These are phyloP conservation scores for Xyliphius kryptos DNA, from an alignment of 2,113 vertebrate species.

Conservation along the genomic window DNA sequence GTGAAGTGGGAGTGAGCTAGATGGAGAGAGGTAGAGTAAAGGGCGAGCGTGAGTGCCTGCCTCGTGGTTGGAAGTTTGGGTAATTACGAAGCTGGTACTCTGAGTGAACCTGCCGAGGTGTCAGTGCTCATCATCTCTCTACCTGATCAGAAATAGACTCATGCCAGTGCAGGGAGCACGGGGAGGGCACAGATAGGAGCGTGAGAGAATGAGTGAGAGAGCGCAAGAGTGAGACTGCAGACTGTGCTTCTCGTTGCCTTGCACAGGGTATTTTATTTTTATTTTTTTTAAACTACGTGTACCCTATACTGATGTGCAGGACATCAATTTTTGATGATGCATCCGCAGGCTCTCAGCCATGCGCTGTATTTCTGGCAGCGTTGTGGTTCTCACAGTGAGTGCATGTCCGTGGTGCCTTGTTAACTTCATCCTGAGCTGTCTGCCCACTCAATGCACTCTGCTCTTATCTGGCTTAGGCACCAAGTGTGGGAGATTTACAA, in stretches of 20 bases:
- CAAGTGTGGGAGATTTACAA: not conserved
- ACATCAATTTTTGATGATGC: conserved; percentile 66
- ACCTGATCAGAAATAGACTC: conserved; percentile 72
- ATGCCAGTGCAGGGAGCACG: conserved; percentile 44
- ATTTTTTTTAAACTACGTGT: conserved; percentile 68
- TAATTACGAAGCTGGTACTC: conserved; percentile 67
- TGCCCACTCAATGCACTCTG: conserved; percentile 28
- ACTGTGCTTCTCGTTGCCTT: conserved; percentile 56
- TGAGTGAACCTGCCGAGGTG: conserved; percentile 68
- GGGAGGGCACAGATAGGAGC: conserved; percentile 47
- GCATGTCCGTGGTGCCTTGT: conserved; percentile 38
- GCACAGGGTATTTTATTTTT: too few species aligned
- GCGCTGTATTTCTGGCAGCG: conserved; percentile 34
- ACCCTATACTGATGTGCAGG: conserved; percentile 68
- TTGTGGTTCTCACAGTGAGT: conserved; percentile 19
- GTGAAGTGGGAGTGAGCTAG: conserved; percentile 8
- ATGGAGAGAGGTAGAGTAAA: conserved; percentile 6
- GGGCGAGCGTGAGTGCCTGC: not conserved
- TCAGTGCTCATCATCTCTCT: conserved; percentile 66
- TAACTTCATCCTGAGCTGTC: conserved; percentile 43
- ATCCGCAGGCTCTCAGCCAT: conserved; percentile 41
- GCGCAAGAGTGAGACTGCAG: conserved; percentile 37
- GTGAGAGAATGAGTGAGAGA: not conserved
- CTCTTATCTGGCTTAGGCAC: conserved; percentile 11
- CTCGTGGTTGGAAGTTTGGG: conserved; percentile 58